Base-by-base conservation (phyloP, 2,888 invertebrate genomes). In the Xanthorhoe spadicearia region DNA sequence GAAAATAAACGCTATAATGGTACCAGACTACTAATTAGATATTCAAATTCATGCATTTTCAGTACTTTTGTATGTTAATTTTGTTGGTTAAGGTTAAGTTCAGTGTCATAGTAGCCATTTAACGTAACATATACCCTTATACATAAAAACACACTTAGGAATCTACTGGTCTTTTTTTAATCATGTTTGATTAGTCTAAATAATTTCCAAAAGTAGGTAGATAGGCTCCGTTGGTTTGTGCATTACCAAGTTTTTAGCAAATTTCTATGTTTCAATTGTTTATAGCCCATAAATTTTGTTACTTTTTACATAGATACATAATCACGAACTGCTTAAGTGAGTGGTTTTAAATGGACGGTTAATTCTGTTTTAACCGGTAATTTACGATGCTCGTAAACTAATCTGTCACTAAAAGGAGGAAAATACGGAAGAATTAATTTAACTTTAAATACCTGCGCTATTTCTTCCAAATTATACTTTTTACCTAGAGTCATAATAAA, bases 61-160 rank as follows among this genome's bases (percentile, higher is more conserved):
- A 88, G 90, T 87, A 87, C 86, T 87, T 92, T 92, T 92, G 92
- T 92, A 91, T 93, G 93, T 85, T 81, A 92, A 92, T 92, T 83
- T 71, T 73, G 66, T 80, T 77, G 77, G 80, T 85, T 85, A 85
- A 90, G 92, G 92, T 93, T 84, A 92, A 93, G 92, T 92, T 92
- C 93, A 92, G 85, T 89, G 92, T 88, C 89, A 83, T 76, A 81
- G 79, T 77, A 78, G 77, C 73, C 77, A 80, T 80, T 87, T 85
- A 81, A 86, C 81, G 78, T 84, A 82, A 84, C 74, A 80, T 56
- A 52, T 57, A 48, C 59, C 38, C 3, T 52, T 52, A 48, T 57
- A 43, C 38, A 43, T 43, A 32, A 4, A 32, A 43, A 43, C 38
- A 13, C 38, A 32, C 23, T 23, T 43, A 61, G 53, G 48, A 18